Base-by-base conservation (phyloP, 2,888 invertebrate genomes). In the Drepana falcataria region DNA sequence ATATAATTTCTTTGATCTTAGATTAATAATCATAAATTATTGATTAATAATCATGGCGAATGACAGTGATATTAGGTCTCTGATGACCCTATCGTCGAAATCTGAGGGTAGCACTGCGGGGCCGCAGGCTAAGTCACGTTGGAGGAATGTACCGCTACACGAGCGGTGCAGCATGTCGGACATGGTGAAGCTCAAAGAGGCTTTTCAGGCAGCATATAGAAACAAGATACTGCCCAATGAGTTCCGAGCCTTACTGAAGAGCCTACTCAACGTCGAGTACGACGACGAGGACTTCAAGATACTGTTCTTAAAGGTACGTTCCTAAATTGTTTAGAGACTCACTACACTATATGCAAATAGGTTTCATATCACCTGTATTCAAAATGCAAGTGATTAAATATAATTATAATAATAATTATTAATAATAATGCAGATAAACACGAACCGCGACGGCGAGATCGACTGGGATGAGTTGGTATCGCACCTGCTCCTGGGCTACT, bases 381-480 rank as follows among this genome's bases (percentile, higher is more conserved):
- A 37, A 37, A 37, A 37, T 5, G 4, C 37, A 37, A 37, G 37
- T 37, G 5, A 47, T 9, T 21, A 21, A 21, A 21, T 21, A 21
- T 21, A 21, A 21, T 21, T 21, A 21, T 21, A 21, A 52, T 37
- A 44, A 6, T 4, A n/a, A 35, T 9, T 64, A 65, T 34, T 41
- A 35, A n/a, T 51, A 9, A 7, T 34, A 9, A 6, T 4, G n/a
- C 51, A 93, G 92, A 93, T 94, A 61, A 93, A 94, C 68, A 91
- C 92, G 55, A 91, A 89, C 66, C 89, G 92, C 4, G 91, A 93
- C 63, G 92, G 91, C 48, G 81, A 86, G 80, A 90, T 84, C 64
- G 92, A 87, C 61, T 96, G 96, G 96, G 94, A 96, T 73, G 96
- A 96, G 80, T 93, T 96, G 68, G 93, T 96, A 37, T 95, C 95